phyloP scores from a whole-genome alignment of 1,140 invertebrate species.

The Triops cancriformis region DNA sequence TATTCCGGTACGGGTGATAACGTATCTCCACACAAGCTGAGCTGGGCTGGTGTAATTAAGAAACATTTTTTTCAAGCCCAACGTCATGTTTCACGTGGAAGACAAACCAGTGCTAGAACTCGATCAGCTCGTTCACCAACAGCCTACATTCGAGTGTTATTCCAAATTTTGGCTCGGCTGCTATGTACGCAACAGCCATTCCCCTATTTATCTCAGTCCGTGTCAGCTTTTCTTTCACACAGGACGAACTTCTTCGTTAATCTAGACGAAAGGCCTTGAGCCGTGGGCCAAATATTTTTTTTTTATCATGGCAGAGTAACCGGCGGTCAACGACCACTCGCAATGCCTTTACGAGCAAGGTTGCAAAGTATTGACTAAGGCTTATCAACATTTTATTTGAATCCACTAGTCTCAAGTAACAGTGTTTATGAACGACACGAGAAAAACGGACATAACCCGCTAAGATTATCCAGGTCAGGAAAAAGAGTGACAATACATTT shows the following conservation, averaged over 20 bases:
- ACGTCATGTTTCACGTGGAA: background rate
- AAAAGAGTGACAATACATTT: background rate
- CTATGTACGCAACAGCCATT: background rate
- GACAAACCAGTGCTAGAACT: background rate
- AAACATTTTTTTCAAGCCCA: background rate
- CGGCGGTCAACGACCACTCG: background rate
- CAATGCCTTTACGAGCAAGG: background rate
- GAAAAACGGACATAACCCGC: background rate
- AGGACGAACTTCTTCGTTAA: background rate
- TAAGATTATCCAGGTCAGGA: background rate
- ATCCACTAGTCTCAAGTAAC: background rate
- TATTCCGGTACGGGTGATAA: background rate
- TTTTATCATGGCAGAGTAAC: background rate
- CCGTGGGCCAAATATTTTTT: conserved; percentile 7
- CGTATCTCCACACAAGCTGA: background rate
- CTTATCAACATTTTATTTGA: background rate
- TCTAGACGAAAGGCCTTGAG: background rate
- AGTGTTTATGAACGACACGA: background rate
- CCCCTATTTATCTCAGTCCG: conserved; percentile 2
- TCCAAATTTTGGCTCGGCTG: background rate
- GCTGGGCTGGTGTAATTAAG: background rate
- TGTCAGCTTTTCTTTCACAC: background rate
- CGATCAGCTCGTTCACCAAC: background rate
- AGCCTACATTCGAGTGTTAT: background rate
- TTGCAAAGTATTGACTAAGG: background rate